Evolutionary conservation across 2,888 invertebrate species (phyloP).

Genomic region (Amaurobius ferox): DNA sequence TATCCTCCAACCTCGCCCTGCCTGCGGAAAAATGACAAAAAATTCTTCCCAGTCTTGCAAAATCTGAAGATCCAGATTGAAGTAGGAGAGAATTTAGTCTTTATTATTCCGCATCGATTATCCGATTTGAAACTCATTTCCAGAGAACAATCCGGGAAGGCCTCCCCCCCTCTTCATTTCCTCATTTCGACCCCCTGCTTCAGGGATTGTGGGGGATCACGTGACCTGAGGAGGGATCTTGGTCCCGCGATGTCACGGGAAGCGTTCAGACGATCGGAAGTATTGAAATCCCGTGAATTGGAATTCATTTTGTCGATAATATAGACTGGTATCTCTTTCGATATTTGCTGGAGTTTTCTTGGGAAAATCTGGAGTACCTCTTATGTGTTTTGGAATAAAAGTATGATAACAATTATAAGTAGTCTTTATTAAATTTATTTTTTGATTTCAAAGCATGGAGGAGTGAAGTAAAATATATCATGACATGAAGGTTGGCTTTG

Average conservation of each 20-base stretch:
- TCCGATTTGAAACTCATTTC: constrained; percentile 62
- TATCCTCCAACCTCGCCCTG: no score
- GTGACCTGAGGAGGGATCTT: constrained; percentile 22
- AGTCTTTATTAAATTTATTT: no score
- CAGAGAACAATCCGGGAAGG: constrained; percentile 25
- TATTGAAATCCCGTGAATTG: not conserved
- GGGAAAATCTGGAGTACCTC: no score
- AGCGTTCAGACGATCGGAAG: not conserved
- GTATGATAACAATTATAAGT: no score
- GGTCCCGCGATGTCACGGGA: constrained; percentile 3
- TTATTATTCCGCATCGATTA: constrained; percentile 57
- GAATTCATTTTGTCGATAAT: not conserved
- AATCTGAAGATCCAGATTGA: not conserved
- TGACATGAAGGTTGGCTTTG: no score
- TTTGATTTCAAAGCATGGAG: no score
- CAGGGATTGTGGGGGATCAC: constrained; percentile 28
- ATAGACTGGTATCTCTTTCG: no score
- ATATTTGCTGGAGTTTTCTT: no score
- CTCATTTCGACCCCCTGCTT: constrained; percentile 19
- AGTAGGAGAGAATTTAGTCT: not conserved
- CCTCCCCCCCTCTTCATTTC: not conserved
- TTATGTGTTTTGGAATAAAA: no score
- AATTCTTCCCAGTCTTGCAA: not conserved
- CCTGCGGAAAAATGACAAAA: no score
- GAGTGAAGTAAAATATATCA: no score